Evolutionary conservation across 2,797 vertebrate species (phyloP).

Genomic region (Pachyuromys duprasi): DNA sequence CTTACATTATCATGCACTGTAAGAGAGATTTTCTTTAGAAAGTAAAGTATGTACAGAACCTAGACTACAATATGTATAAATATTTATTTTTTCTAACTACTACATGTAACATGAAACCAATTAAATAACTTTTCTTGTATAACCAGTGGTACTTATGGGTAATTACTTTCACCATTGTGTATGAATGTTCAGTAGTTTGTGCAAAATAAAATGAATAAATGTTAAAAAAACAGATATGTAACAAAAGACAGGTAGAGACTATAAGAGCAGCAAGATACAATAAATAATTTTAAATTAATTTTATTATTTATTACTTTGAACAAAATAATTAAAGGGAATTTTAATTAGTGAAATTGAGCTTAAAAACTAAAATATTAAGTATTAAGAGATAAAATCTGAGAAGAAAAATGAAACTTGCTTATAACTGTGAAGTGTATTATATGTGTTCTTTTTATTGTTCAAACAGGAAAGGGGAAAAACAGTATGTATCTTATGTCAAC

Average conservation of each 20-base stretch:
- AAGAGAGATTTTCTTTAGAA: not conserved
- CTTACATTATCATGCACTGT: not conserved
- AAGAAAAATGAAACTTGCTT: not conserved
- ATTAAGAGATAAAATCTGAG: not conserved
- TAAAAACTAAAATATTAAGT: not conserved
- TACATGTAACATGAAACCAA: not conserved
- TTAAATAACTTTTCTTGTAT: not conserved
- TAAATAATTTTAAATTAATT: not conserved
- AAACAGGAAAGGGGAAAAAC: not conserved
- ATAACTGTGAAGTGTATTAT: not conserved
- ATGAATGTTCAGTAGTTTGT: not conserved
- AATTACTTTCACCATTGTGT: not conserved
- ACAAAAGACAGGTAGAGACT: not conserved
- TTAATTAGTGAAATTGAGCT: not conserved
- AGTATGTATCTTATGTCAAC: not conserved
- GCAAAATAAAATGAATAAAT: not conserved
- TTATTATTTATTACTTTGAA: not conserved
- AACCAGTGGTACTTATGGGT: not conserved
- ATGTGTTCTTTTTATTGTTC: not conserved
- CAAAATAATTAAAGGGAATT: not conserved
- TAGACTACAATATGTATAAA: not conserved
- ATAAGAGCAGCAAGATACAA: not conserved
- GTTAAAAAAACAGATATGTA: not conserved
- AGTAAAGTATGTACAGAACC: not conserved
- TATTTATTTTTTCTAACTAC: not conserved